A percentile compares a stretch with the other conserved stretches of the same genome.
Conservation (phyloP, 2,888 invertebrate species). For the Stenolophus ochropezus region DNA sequence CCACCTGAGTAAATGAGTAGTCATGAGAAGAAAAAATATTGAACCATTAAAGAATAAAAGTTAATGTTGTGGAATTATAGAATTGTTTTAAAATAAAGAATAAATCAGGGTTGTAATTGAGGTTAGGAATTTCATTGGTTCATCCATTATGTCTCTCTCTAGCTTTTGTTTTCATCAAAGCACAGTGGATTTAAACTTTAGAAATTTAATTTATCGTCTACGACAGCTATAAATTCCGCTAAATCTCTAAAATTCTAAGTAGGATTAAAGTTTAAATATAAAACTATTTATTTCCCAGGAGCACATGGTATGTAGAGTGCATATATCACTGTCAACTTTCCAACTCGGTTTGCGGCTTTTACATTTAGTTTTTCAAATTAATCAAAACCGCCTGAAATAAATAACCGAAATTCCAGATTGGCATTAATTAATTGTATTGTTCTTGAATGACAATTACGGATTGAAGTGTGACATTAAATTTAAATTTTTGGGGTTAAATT, state of each 20-base stretch:
- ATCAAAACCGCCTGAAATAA: slow-evolving; percentile 29
- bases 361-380: slow-evolving; percentile 19
- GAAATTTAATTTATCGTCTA: slow-evolving; percentile 30
- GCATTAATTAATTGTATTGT: slow-evolving; percentile 24
- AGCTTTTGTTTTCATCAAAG: slow-evolving; percentile 24
- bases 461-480: slow-evolving; percentile 3
- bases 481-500: too few species aligned
- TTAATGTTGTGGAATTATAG: too few species aligned
- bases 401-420: slow-evolving; percentile 12
- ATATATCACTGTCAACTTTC: slow-evolving; percentile 33
- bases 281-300: slow-evolving; percentile 37
- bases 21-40: too few species aligned
- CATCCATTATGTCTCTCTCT: background rate
- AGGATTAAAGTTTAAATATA: slow-evolving; percentile 39
- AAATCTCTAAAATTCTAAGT: slow-evolving; percentile 46
- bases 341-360: background rate
- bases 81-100: too few species aligned
- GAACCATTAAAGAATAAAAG: too few species aligned
- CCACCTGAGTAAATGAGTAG: too few species aligned
- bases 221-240: slow-evolving; percentile 24
- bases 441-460: slow-evolving; percentile 34
- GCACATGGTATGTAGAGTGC: background rate
- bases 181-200: slow-evolving; percentile 17
- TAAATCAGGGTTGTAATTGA: too few species aligned
- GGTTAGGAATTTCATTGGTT: background rate